Percentiles rank a stretch among this genome's conserved stretches.
phyloP scores from a whole-genome alignment of 2,888 invertebrate species.

The Thymelicus lineola region DNA sequence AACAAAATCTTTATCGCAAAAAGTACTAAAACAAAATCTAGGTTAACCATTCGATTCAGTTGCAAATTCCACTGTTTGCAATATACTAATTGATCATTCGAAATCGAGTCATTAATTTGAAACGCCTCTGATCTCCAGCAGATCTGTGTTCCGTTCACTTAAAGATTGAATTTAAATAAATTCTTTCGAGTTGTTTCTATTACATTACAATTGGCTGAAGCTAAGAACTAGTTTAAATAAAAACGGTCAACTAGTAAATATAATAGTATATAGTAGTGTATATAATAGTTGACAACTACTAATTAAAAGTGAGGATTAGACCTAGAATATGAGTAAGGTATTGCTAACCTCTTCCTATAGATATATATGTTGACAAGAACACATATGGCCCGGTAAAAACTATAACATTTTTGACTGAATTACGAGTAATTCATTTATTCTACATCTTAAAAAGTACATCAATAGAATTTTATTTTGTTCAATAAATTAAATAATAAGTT shows the following conservation, averaged over 20 bases:
- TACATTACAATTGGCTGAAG: constrained; percentile 13
- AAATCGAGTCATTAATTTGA: constrained; percentile 19
- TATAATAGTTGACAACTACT: no score
- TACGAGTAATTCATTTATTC: no score
- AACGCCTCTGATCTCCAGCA: constrained; percentile 13
- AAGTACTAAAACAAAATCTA: constrained; percentile 13
- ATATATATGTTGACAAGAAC: constrained; percentile 18
- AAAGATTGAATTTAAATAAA: constrained; percentile 23
- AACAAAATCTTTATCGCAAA: constrained; percentile 11
- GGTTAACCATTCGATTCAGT: constrained; percentile 21
- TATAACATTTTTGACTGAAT: constrained; percentile 24
- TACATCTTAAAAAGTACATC: not conserved
- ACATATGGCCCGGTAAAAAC: constrained; percentile 8
- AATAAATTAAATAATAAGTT: not conserved
- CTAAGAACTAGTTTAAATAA: constrained; percentile 19
- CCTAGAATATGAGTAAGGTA: not conserved
- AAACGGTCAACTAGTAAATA: constrained; percentile 21
- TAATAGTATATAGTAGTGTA: no score
- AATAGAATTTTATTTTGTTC: not conserved
- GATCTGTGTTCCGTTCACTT: constrained; percentile 15
- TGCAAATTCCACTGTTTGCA: constrained; percentile 27
- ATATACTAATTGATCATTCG: constrained; percentile 23
- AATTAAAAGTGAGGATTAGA: constrained; percentile 18
- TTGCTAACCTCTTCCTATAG: constrained; percentile 5
- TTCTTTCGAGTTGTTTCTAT: constrained; percentile 8